Base-by-base conservation (phyloP, 2,797 vertebrate species). In the Acanthiza pusilla region DNA sequence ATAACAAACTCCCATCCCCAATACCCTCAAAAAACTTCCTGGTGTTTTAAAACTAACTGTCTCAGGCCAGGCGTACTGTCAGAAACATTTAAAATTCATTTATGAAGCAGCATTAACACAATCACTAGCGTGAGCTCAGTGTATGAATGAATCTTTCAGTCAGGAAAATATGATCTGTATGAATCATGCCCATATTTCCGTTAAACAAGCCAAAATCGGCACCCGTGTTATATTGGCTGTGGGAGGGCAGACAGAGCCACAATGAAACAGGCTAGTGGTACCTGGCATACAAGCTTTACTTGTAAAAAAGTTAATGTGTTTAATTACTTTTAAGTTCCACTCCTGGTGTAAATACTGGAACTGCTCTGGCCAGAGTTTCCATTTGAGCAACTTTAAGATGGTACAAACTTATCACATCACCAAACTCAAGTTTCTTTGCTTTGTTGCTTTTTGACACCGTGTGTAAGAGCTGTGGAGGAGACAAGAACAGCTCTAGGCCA, bases 321-420 rank as follows among this genome's bases (percentile, higher is more conserved):
- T 19, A 7, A 10, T 32, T 48, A 38, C 45, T 36, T 76, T 47
- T 16, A 83, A 74, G 17, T 65, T 83, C 14, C 25, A 61, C 3
- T 40, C 4, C 26, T 10, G 22, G 42, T 42, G 20, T 36, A 63
- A 77, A 74, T 57, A 42, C 40, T 42, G 22, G 57, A 79, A 55
- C 32, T 68, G 38, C 38, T 32, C 0, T 29, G 19, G 13, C 29
- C 38, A 58, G 3, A 0, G 0, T n/a, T 70, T 58, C 43, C 50
- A 19, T 48, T 19, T 43, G 40, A 60, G n/a, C 38, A 82, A 60
- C 30, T 75, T 86, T 54, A 53, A 21, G 22, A 51, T 7, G 16
- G 55, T 21, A 47, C 30, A 55, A 38, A 29, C 38, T 57, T 36
- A 50, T 6, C 3, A 1, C 3, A 1, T 17, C 51, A 85, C 15